Conservation (phyloP, 2,888 invertebrate species). For the Plutella xylostella region DNA sequence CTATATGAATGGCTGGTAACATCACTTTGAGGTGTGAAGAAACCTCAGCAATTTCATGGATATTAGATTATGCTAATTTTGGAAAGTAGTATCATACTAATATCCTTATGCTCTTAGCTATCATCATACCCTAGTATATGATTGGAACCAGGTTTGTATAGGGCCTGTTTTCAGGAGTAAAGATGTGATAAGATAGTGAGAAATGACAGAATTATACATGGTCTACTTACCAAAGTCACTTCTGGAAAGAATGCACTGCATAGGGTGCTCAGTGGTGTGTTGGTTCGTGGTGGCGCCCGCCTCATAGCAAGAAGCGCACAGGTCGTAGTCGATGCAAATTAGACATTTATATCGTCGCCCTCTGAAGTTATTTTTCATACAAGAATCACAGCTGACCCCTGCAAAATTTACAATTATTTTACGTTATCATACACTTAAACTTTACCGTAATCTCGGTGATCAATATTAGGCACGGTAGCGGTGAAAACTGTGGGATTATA, state of each 20-base stretch:
- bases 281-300: conserved; percentile 90
- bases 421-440: conserved; percentile 26
- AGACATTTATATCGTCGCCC: conserved; percentile 99
- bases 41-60: too few species aligned
- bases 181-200: too few species aligned
- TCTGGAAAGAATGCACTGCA: conserved; percentile 98
- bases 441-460: conserved; percentile 8
- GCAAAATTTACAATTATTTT: conserved; percentile 48
- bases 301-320: conserved; percentile 97
- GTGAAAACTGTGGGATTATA: not conserved
- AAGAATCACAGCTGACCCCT: conserved; percentile 99
- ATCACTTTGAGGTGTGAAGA: too few species aligned
- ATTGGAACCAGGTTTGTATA: too few species aligned
- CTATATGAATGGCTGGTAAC: too few species aligned
- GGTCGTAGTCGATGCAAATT: conserved; percentile 98
- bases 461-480: not conserved
- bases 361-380: conserved; percentile 97
- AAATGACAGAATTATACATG: too few species aligned
- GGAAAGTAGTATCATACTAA: too few species aligned
- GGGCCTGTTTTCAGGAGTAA: too few species aligned
- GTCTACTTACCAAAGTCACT: conserved; percentile 87
- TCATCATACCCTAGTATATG: too few species aligned
- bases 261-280: conserved; percentile 96
- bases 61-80: too few species aligned
- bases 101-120: too few species aligned